A percentile compares a stretch with the other conserved stretches of the same genome.
phyloP scores from a whole-genome alignment of 2,888 invertebrate genomes.

The Pseudococcus jackbeardsleyi region DNA sequence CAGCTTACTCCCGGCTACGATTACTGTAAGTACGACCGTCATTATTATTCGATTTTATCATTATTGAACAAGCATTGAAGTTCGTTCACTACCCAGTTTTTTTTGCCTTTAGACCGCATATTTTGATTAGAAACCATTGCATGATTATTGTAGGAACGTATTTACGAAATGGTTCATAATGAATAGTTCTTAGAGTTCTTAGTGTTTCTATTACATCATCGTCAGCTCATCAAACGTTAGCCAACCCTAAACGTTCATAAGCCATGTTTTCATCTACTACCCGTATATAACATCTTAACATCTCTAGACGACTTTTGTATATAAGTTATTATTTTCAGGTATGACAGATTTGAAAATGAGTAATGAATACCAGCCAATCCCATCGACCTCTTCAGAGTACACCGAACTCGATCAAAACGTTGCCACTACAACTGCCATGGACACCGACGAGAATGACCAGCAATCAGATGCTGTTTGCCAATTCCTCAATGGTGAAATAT shows the following conservation, averaged over 20 bases:
- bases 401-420: not conserved
- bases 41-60: not conserved
- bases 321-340: not conserved
- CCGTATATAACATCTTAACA: too few relatives aligned
- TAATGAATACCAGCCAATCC: not conserved
- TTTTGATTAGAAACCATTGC: not conserved
- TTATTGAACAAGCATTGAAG: not conserved
- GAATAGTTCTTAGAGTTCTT: not conserved
- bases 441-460: conserved; percentile 3
- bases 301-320: not conserved
- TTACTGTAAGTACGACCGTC: not conserved
- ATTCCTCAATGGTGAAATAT: conserved; percentile 62
- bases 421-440: not conserved
- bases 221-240: not conserved
- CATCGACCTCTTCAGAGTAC: not conserved
- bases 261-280: not conserved
- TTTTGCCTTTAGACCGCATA: too few relatives aligned
- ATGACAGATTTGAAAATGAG: not conserved
- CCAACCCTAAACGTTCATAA: too few relatives aligned
- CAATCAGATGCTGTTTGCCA: conserved; percentile 42
- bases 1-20: too few relatives aligned
- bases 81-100: not conserved
- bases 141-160: not conserved
- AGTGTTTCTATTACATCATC: not conserved
- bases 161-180: too few relatives aligned